A percentile compares a stretch with the other conserved stretches of the same genome.
These are phyloP conservation scores for Globodera rostochiensis DNA, from an alignment of 1,140 invertebrate species.

Conservation along the genomic window DNA sequence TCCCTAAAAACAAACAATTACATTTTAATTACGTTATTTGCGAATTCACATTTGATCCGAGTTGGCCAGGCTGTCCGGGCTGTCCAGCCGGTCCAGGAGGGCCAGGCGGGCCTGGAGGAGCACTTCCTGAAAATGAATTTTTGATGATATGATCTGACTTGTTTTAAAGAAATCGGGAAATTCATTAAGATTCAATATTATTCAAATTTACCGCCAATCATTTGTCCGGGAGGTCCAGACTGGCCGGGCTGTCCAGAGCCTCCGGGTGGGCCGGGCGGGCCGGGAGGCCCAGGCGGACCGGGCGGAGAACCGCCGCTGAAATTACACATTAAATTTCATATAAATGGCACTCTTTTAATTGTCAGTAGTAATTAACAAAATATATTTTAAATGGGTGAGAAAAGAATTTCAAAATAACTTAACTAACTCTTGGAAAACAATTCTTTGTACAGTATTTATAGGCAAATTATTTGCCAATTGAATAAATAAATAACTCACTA, in stretches of 20 bases:
- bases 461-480: no score
- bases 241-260: constrained; percentile 22
- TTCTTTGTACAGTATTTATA: no score
- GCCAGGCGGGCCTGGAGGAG: not conserved
- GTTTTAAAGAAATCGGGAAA: no score
- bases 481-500: constrained; percentile 5
- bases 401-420: no score
- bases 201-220: constrained; percentile 5
- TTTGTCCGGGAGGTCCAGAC: constrained; percentile 18
- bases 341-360: no score
- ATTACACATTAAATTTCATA: no score
- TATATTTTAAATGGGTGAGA: not conserved
- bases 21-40: not conserved
- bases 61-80: constrained; percentile 41
- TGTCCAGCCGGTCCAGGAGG: constrained; percentile 31
- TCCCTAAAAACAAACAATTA: not conserved
- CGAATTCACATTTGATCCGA: constrained; percentile 11
- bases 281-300: constrained; percentile 16
- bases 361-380: no score
- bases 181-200: not conserved
- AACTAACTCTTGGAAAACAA: no score
- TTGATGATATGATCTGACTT: not conserved
- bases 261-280: constrained; percentile 29
- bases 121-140: not conserved
- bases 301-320: not conserved